Conservation (phyloP, 2,797 vertebrate genomes). For the Denticeps clupeoides region DNA sequence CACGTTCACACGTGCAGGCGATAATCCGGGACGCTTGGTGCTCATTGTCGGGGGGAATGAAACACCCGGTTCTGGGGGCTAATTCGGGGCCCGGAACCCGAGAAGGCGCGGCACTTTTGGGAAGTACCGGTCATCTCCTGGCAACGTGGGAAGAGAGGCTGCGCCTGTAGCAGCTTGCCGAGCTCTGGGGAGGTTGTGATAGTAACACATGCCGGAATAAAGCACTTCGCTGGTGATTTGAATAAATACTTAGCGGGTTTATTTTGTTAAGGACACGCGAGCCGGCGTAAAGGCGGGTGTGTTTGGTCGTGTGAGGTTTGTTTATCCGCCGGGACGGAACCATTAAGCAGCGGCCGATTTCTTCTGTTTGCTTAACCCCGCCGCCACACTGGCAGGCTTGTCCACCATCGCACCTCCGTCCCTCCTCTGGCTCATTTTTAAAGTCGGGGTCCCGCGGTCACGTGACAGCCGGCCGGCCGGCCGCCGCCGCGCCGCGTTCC, state of each 20-base stretch:
- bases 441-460: too few species aligned
- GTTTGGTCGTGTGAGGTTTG: slow-evolving; percentile 33
- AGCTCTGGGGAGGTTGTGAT: slow-evolving; percentile 20
- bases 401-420: too few species aligned
- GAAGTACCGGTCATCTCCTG: too few species aligned
- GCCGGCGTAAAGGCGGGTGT: slow-evolving; percentile 33
- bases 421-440: slow-evolving; percentile 32
- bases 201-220: slow-evolving; percentile 35
- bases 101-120: too few species aligned
- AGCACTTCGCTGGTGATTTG: slow-evolving; percentile 31
- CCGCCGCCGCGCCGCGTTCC: slow-evolving; percentile 1
- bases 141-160: slow-evolving; percentile 11
- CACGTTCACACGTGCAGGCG: too few species aligned
- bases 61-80: too few species aligned
- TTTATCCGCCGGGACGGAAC: slow-evolving; percentile 33
- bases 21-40: too few species aligned
- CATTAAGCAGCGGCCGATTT: slow-evolving; percentile 27
- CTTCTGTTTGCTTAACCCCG: too few species aligned
- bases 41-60: too few species aligned
- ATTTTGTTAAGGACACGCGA: slow-evolving; percentile 41
- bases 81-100: too few species aligned
- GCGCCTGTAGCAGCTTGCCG: slow-evolving; percentile 20
- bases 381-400: too few species aligned
- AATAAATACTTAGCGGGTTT: slow-evolving; percentile 43
- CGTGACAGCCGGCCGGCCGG: not conserved